Conservation (phyloP, 1,140 invertebrate genomes). For the Lepidostoma basale region DNA sequence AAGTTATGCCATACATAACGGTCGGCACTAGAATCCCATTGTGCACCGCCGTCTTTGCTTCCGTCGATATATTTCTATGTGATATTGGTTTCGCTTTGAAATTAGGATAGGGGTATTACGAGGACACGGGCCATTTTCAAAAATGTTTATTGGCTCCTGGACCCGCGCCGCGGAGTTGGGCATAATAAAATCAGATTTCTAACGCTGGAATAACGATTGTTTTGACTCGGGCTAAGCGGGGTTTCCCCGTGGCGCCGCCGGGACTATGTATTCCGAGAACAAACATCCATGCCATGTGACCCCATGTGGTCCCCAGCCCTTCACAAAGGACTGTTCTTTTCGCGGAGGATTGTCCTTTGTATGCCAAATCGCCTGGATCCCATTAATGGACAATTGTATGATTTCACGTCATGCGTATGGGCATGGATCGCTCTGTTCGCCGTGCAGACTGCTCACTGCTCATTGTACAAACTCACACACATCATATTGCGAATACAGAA, state of each 20-base stretch:
- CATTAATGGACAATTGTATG: constrained; percentile 18
- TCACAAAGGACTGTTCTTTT: constrained; percentile 23
- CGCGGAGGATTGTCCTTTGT: constrained; percentile 18
- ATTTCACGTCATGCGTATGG: constrained; percentile 11
- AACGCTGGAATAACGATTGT: constrained; percentile 21
- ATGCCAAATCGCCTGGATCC: constrained; percentile 23
- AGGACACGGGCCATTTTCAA: background rate
- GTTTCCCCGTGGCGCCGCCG: constrained; percentile 2
- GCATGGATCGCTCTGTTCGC: background rate
- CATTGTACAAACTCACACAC: no score
- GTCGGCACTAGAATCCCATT: no score
- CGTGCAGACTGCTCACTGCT: no score
- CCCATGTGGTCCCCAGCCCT: constrained; percentile 16
- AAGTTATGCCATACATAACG: no score
- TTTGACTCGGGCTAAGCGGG: constrained; percentile 24
- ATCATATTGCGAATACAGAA: no score
- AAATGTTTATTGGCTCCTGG: background rate
- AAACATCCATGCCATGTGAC: constrained; percentile 10
- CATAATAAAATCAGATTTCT: constrained; percentile 10
- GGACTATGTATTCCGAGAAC: background rate
- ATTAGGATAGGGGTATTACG: no score
- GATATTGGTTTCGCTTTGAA: no score
- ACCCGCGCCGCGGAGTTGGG: background rate
- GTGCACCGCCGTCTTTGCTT: no score
- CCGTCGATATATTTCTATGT: no score